phyloP scores from a whole-genome alignment of 2,113 vertebrate genomes.

The Cepphus grylle region DNA sequence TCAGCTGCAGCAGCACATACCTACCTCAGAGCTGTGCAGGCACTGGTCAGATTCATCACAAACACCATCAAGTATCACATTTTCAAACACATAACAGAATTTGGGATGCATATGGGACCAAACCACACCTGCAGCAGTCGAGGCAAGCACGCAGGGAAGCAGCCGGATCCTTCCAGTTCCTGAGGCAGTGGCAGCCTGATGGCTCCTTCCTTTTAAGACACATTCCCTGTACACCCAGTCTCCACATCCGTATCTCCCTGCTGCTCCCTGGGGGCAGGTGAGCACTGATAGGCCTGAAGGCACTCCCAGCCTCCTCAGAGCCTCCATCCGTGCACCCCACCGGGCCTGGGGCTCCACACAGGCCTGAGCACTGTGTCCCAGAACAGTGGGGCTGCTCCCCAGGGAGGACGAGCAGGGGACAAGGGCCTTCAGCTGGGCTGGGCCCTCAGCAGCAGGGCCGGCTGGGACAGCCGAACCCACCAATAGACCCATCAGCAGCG shows the following conservation, averaged over 20 bases:
- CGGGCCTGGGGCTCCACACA: background rate
- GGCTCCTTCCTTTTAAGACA: background rate
- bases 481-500: background rate
- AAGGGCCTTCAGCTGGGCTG: too few relatives aligned
- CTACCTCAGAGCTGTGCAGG: background rate
- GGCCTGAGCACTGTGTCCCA: fast-evolving
- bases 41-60: background rate
- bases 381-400: background rate
- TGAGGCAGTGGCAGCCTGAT: fast-evolving
- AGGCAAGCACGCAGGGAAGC: fast-evolving
- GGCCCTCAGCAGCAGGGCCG: background rate
- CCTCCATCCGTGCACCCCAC: background rate
- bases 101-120: background rate
- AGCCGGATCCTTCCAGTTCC: fast-evolving
- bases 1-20: background rate
- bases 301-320: too few relatives aligned
- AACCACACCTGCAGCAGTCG: fast-evolving
- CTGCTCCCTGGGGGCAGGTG: background rate
- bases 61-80: background rate
- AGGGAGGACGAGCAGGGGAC: fast-evolving
- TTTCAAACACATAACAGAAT: background rate
- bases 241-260: background rate
- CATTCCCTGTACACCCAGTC: background rate
- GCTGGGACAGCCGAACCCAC: background rate
- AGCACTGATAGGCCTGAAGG: background rate